These are phyloP conservation scores for Lytechinus variegatus DNA, from an alignment of 35 echinoderm and acorn worm species.

Conservation along the genomic window DNA sequence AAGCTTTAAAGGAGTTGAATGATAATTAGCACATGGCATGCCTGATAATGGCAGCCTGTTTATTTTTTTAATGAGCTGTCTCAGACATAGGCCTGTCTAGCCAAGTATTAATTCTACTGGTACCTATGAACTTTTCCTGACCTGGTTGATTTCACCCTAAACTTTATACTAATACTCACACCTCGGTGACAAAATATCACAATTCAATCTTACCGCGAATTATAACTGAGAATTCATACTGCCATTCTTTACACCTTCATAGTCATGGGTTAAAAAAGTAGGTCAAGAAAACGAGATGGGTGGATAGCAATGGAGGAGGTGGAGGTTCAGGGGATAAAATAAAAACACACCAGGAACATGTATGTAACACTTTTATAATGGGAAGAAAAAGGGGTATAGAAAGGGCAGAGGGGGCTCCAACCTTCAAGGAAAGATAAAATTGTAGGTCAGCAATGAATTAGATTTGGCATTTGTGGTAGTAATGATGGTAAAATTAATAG, in stretches of 20 bases:
- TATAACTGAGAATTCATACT: background rate
- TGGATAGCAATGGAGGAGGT: background rate
- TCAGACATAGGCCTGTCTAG: constrained; percentile 9
- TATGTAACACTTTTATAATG: too few relatives aligned
- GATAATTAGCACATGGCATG: background rate
- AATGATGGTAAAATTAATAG: background rate
- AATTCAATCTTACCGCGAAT: background rate
- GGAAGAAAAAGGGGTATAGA: background rate
- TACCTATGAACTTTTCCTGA: background rate
- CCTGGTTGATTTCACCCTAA: background rate
- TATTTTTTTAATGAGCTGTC: background rate
- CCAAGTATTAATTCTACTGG: background rate
- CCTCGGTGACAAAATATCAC: background rate
- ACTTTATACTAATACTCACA: background rate
- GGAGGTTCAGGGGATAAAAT: background rate
- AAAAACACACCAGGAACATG: background rate
- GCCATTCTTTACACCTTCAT: constrained; percentile 1
- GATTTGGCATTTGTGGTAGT: background rate
- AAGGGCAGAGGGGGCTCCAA: too few relatives aligned
- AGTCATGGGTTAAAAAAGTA: background rate
- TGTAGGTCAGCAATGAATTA: background rate
- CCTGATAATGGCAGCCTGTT: background rate
- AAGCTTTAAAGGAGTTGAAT: background rate
- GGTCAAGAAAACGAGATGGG: background rate
- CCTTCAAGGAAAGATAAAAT: background rate